These are phyloP conservation scores for Chunga burmeisteri DNA, from an alignment of 2,113 vertebrate species.

Conservation along the genomic window DNA sequence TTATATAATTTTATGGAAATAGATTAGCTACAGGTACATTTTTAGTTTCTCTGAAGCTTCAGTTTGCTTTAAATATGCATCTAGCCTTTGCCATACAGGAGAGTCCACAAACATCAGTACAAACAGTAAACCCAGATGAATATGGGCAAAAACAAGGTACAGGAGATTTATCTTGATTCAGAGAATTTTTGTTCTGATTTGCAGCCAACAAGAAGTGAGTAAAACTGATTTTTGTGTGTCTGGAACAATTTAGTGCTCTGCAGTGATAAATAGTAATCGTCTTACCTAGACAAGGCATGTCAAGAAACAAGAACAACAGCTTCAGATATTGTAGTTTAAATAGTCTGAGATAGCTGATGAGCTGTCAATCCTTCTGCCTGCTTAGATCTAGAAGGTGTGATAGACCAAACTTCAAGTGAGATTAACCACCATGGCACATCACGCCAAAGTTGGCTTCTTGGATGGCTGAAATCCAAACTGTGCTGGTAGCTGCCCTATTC, in stretches of 20 bases:
- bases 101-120: not conserved
- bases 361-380: not conserved
- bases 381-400: not conserved
- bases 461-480: not conserved
- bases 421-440: not conserved
- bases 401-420: not conserved
- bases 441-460: not conserved
- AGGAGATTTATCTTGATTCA: not conserved
- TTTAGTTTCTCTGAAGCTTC: not conserved
- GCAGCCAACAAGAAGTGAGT: not conserved
- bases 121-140: not conserved
- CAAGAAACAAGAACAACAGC: not conserved
- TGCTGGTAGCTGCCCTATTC: not conserved
- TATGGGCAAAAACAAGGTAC: not conserved
- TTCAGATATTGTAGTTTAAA: not conserved
- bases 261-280: not conserved
- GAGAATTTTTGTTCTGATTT: not conserved
- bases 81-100: not conserved
- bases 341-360: not conserved
- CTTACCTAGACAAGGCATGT: not conserved
- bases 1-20: not conserved
- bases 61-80: not conserved
- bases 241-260: not conserved
- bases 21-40: not conserved
- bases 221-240: not conserved